Conservation (phyloP, 1,140 invertebrate genomes). For the Drosophila pallidifrons region DNA sequence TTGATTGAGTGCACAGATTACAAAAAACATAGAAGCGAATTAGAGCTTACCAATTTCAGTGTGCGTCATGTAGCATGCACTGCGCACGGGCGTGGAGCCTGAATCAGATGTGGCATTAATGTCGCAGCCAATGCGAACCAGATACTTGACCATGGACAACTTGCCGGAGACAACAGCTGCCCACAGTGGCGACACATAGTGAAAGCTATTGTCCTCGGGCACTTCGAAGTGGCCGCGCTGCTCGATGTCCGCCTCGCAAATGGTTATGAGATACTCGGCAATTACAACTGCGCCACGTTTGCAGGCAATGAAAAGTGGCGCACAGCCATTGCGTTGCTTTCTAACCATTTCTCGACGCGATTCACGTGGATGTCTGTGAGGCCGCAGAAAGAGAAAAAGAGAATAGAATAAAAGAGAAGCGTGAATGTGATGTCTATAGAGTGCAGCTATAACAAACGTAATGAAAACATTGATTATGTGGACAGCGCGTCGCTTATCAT, state of each 20-base stretch:
- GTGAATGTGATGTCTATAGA: conserved; percentile 21
- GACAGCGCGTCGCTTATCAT: conserved; percentile 26
- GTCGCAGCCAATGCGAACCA: conserved; percentile 92
- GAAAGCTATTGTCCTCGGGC: conserved; percentile 90
- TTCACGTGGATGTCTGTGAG: conserved; percentile 65
- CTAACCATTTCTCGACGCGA: conserved; percentile 75
- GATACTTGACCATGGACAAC: conserved; percentile 90
- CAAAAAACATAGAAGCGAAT: not conserved
- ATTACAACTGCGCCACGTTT: conserved; percentile 94
- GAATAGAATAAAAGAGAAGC: conserved; percentile 23
- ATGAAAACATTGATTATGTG: conserved; percentile 40
- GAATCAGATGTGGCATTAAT: conserved; percentile 94
- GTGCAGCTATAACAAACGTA: conserved; percentile 14
- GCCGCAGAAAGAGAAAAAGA: no score
- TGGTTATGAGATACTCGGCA: conserved; percentile 94
- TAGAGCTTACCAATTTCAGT: conserved; percentile 88
- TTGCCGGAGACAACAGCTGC: conserved; percentile 96
- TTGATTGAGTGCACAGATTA: no score
- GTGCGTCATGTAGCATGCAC: conserved; percentile 97
- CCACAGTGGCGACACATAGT: conserved; percentile 96
- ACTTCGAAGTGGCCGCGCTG: conserved; percentile 92
- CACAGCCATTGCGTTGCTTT: conserved; percentile 89
- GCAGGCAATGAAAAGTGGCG: conserved; percentile 94
- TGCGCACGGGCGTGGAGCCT: conserved; percentile 93
- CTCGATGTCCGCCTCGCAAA: conserved; percentile 93